Percentiles rank a stretch among this genome's conserved stretches.
Evolutionary conservation across 2,797 vertebrate genomes (phyloP).

Genomic region (Eidolon dupreanum): DNA sequence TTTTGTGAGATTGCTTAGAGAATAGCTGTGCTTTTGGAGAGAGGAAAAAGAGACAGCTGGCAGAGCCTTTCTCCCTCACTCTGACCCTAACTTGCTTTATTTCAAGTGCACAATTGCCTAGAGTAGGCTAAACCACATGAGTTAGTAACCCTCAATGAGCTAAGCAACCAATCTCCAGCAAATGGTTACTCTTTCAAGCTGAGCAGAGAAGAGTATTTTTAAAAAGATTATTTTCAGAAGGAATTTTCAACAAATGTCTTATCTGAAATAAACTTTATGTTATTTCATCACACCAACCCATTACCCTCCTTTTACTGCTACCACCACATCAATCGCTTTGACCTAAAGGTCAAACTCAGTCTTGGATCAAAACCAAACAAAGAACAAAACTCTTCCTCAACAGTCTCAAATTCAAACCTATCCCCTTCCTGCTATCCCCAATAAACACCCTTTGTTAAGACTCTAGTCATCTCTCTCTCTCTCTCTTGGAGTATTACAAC

Average conservation of each 20-base stretch:
- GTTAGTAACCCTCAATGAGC: not conserved
- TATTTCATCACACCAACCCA: not conserved
- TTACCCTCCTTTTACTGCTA: not conserved
- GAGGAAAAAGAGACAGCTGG: constrained; percentile 48
- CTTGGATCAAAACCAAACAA: constrained; percentile 31
- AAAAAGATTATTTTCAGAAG: not conserved
- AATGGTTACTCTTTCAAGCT: not conserved
- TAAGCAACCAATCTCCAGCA: constrained; percentile 5
- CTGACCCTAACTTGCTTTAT: constrained; percentile 43
- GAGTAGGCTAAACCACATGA: not conserved
- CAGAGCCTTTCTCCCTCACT: not conserved
- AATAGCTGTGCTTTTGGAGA: not conserved
- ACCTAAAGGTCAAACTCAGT: constrained; percentile 1
- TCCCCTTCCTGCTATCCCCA: not conserved
- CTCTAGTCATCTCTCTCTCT: not conserved
- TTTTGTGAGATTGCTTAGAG: not conserved
- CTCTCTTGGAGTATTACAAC: not conserved
- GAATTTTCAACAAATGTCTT: not conserved
- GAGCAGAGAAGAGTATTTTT: not conserved
- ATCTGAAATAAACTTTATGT: not conserved
- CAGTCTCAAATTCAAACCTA: not conserved
- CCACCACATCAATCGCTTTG: not conserved
- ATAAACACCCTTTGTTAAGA: not conserved
- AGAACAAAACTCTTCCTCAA: not conserved
- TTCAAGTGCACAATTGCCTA: constrained; percentile 13